Evolutionary conservation across 1,140 invertebrate genomes (phyloP), one percentile per base, ranked within the genome.

Genomic region (Gonioctena quinquepunctata): DNA sequence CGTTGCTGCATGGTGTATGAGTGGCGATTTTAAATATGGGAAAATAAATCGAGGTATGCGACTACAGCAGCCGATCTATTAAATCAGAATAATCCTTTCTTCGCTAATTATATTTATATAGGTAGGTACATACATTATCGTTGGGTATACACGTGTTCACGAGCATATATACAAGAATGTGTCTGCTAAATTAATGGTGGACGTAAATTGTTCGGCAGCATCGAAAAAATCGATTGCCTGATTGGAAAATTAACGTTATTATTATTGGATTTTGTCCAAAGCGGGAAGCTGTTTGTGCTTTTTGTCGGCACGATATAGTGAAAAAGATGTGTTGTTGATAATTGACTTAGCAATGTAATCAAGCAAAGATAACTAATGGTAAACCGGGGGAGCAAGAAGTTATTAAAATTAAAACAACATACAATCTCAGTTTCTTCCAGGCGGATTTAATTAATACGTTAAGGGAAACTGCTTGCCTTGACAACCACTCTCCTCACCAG

Each of bases 1-100:
- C 52, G 22, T 56, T 19, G 52, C 22, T 56, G 33, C 33, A 42
- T 2, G 52, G 52, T 21, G 18, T 19, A 56, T 23, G 18, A 56
- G 33, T 56, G 22, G 22, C 18, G 22, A 56, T 56, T 11, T 56
- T 21, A 56, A 56, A 19, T 56, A 56, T 56, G 21, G 21, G 21
- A 56, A 56, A 56, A 56, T 56, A 56, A 56, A 56, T 56, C 13
- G 22, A 56, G 52, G 52, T 56, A 56, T 56, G 52, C 52, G 52
- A 56, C 8, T n/a, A 56, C 52, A 23, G 22, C 52, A 56, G 52
- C 52, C 22, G 52, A 22, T 56, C 52, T 56, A 56, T 56, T 56
- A 56, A 56, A 56, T 56, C 52, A 56, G 2, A 56, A 56, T 56
- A 56, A 56, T 19, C 52, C 18, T 19, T 56, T 56, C 52, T 56